Conservation (phyloP, 2,113 vertebrate species). For the Rattus norvegicus region DNA sequence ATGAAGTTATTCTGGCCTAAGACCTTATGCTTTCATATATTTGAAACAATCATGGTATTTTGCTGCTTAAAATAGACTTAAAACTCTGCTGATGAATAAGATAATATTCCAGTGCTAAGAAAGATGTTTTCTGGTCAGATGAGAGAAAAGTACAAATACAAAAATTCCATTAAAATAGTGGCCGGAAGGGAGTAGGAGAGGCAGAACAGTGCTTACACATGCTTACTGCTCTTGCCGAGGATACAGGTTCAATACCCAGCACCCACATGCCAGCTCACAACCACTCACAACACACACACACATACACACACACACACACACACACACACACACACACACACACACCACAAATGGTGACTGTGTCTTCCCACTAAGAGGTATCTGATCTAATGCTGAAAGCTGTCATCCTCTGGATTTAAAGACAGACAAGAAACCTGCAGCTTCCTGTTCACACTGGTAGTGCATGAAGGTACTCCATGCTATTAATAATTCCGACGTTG, state of each 20-base stretch:
- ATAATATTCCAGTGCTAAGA: not conserved
- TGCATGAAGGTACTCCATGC: constrained; percentile 46
- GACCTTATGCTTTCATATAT: not conserved
- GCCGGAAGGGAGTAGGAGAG: not conserved
- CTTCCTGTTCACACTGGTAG: constrained; percentile 38
- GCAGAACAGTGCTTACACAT: no score
- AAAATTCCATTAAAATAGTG: constrained; percentile 13
- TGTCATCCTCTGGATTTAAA: constrained; percentile 14
- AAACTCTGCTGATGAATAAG: constrained; percentile 37
- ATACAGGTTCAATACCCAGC: not conserved
- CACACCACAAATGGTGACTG: not conserved
- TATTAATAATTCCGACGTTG: not conserved
- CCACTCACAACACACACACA: not conserved
- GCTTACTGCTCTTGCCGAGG: not conserved
- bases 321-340: not conserved
- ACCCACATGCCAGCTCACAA: not conserved
- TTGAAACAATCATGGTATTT: constrained; percentile 50
- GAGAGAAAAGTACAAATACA: constrained; percentile 1
- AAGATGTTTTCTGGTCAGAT: constrained; percentile 30
- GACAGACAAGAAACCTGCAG: constrained; percentile 34
- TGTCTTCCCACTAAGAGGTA: constrained; percentile 9
- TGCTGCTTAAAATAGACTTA: not conserved
- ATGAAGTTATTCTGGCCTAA: not conserved
- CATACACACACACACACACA: not conserved
- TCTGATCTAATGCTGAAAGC: constrained; percentile 22